phyloP scores from a whole-genome alignment of 2,797 vertebrate species.

The Liparis tanakae region DNA sequence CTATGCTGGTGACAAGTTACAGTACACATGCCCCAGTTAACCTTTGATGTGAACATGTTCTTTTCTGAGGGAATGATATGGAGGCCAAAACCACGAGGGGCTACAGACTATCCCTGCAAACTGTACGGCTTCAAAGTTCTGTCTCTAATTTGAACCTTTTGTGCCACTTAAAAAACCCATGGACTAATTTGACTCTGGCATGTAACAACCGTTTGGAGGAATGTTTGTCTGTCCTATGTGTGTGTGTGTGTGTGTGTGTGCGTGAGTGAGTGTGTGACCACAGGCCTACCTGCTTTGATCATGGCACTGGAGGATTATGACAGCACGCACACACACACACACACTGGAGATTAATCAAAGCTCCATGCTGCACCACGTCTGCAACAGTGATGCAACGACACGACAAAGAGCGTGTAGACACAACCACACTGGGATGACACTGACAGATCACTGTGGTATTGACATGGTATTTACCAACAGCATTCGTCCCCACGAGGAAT shows the following conservation, averaged over 20 bases:
- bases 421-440: constrained; percentile 12
- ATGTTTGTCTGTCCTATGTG: constrained; percentile 70
- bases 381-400: not conserved
- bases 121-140: constrained; percentile 80
- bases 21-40: constrained; percentile 81
- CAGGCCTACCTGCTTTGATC: constrained; percentile 79
- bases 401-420: constrained; percentile 10
- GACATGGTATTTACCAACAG: constrained; percentile 11
- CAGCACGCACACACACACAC: constrained; percentile 37
- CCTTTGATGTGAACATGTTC: constrained; percentile 81
- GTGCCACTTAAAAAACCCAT: constrained; percentile 82
- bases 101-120: constrained; percentile 77
- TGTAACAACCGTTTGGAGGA: constrained; percentile 73
- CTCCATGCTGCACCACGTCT: constrained; percentile 48
- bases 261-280: constrained; percentile 60
- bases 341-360: constrained; percentile 62
- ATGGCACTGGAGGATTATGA: constrained; percentile 70
- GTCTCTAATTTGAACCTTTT: constrained; percentile 84
- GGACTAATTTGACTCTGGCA: constrained; percentile 83
- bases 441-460: constrained; percentile 6
- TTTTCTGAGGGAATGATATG: constrained; percentile 71
- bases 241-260: constrained; percentile 39
- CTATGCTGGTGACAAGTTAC: constrained; percentile 77
- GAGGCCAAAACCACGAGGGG: constrained; percentile 79
- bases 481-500: not conserved